A percentile compares a stretch with the other conserved stretches of the same genome.
Conservation (phyloP, 2,797 vertebrate genomes). For the Cossypha heuglini region DNA sequence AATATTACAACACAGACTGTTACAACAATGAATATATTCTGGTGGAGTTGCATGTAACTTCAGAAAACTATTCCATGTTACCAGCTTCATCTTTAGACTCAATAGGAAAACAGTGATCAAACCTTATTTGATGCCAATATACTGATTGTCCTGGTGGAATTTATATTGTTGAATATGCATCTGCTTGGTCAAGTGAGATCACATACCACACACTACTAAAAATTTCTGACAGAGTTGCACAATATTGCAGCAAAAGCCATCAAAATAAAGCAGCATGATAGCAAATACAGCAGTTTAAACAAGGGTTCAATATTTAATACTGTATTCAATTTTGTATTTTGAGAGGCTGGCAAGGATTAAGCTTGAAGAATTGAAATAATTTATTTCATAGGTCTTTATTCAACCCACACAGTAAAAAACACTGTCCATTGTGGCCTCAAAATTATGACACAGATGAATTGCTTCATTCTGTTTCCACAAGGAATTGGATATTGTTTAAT, state of each 20-base stretch:
- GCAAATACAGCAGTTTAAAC: not conserved
- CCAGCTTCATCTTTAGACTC: not conserved
- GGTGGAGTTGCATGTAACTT: not conserved
- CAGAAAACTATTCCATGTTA: not conserved
- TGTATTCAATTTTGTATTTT: not conserved
- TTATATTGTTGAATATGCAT: not conserved
- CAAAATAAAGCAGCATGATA: not conserved
- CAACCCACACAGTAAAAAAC: not conserved
- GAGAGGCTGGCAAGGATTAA: slow-evolving; percentile 8
- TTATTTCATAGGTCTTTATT: slow-evolving; percentile 27
- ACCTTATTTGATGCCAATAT: not conserved
- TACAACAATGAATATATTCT: not conserved
- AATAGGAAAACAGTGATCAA: not conserved
- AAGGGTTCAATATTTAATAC: not conserved
- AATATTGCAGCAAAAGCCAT: not conserved
- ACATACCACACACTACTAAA: not conserved
- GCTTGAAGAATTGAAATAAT: not conserved
- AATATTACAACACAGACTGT: not conserved
- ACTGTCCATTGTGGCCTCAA: not conserved
- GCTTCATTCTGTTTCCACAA: slow-evolving; percentile 40
- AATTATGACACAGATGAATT: slow-evolving; percentile 7
- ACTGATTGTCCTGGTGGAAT: not conserved
- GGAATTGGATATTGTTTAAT: slow-evolving; percentile 34
- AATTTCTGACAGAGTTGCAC: not conserved
- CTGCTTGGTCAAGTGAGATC: not conserved